Percentiles rank a stretch among this genome's conserved stretches.
phyloP scores from a whole-genome alignment of 2,113 vertebrate species.

The Pelecanus crispus region DNA sequence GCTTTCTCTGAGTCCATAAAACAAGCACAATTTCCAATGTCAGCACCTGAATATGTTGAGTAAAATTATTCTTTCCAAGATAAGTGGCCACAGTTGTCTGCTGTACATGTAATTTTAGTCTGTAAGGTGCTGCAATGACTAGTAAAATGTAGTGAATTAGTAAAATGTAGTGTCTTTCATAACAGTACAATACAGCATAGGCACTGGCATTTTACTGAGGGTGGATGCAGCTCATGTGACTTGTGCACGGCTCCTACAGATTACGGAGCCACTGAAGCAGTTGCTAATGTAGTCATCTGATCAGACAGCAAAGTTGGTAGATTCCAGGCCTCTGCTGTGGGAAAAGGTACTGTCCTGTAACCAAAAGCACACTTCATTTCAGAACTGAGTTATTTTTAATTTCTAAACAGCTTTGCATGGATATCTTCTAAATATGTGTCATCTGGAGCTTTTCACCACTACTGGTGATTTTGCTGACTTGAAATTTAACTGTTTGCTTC shows the following conservation, averaged over 20 bases:
- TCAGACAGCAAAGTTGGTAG: neutral
- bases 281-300: neutral
- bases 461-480: neutral
- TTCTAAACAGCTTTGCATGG: neutral
- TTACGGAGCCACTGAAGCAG: fast-evolving
- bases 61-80: neutral
- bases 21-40: fast-evolving
- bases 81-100: neutral
- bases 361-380: neutral
- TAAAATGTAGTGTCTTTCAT: neutral
- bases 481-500: constrained; percentile 13
- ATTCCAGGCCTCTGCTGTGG: neutral
- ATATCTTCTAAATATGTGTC: neutral
- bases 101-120: neutral
- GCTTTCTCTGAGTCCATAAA: neutral
- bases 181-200: neutral
- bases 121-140: neutral
- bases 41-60: neutral
- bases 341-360: neutral
- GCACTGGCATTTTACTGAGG: neutral
- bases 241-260: neutral
- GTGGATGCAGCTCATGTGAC: neutral
- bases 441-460: neutral
- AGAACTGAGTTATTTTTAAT: constrained; percentile 11
- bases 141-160: neutral